Conservation (phyloP, 2,888 invertebrate genomes). For the Saturnia japonica region DNA sequence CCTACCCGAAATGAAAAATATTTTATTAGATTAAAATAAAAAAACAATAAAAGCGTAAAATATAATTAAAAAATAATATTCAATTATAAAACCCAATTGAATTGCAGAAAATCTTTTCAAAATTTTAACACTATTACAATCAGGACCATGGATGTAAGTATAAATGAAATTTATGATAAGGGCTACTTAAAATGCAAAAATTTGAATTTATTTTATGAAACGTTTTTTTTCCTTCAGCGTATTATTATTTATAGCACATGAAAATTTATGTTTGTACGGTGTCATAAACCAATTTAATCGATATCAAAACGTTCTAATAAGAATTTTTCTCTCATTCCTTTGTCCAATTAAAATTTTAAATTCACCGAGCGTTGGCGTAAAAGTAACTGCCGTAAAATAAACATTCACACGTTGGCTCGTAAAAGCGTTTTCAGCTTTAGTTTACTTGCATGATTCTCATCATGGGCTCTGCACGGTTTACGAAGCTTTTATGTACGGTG, state of each 20-base stretch:
- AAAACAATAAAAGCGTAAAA: not conserved
- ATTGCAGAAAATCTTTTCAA: not conserved
- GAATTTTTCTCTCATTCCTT: not conserved
- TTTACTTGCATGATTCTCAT: slow-evolving; percentile 23
- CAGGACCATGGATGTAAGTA: too few species aligned
- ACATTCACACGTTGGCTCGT: slow-evolving; percentile 31
- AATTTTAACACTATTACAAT: not conserved
- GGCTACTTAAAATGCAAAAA: not conserved
- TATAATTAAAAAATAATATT: too few species aligned
- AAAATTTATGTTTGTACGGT: not conserved
- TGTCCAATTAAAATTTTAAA: slow-evolving; percentile 26
- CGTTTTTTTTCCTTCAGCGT: not conserved
- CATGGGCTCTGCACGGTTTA: slow-evolving; percentile 19
- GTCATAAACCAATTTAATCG: not conserved
- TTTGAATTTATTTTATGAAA: not conserved
- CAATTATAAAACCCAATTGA: too few species aligned
- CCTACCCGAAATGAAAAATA: not conserved
- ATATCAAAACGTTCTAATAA: slow-evolving; percentile 4
- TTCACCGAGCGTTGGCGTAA: slow-evolving; percentile 39
- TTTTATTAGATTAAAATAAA: not conserved
- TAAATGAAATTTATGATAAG: too few species aligned
- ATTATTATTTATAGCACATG: not conserved
- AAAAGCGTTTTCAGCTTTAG: slow-evolving; percentile 33
- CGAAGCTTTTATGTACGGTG: slow-evolving; percentile 13
- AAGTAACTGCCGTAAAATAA: slow-evolving; percentile 42